Conservation (phyloP, 2,797 vertebrate species). For the Furcifer pardalis region DNA sequence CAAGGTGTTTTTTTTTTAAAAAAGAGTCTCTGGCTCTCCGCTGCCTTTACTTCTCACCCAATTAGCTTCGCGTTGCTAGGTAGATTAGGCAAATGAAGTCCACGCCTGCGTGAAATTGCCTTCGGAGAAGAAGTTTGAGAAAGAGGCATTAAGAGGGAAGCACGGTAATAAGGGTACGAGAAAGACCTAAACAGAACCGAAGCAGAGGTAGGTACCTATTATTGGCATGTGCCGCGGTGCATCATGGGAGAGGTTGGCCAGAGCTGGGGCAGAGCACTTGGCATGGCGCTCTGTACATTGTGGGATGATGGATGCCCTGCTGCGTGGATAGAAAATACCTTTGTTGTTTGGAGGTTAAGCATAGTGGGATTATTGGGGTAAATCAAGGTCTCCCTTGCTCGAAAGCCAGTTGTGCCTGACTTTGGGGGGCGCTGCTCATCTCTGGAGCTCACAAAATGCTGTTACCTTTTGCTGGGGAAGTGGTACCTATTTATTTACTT, state of each 20-base stretch:
- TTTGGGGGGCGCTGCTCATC: no score
- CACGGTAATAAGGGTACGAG: no score
- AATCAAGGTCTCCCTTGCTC: no score
- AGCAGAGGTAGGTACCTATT: no score
- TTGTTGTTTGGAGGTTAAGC: background rate
- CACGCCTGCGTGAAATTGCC: no score
- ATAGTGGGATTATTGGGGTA: background rate
- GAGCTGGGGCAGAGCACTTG: background rate
- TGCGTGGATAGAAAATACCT: background rate
- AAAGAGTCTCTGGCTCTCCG: background rate
- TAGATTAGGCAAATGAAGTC: background rate
- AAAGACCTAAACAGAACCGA: no score
- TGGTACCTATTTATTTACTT: no score
- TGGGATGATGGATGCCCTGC: background rate
- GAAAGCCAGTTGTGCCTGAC: no score
- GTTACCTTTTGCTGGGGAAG: no score
- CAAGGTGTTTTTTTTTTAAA: no score
- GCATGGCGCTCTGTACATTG: background rate
- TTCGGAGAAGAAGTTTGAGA: fast-evolving
- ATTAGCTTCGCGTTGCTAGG: constrained; percentile 1
- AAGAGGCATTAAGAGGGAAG: no score
- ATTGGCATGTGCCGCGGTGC: background rate
- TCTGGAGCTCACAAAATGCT: no score
- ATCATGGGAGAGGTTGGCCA: background rate
- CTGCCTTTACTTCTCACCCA: background rate